Percentiles rank a stretch among this genome's conserved stretches.
Conservation (phyloP, 2,888 invertebrate species). For the Chromoteleia sp. region DNA sequence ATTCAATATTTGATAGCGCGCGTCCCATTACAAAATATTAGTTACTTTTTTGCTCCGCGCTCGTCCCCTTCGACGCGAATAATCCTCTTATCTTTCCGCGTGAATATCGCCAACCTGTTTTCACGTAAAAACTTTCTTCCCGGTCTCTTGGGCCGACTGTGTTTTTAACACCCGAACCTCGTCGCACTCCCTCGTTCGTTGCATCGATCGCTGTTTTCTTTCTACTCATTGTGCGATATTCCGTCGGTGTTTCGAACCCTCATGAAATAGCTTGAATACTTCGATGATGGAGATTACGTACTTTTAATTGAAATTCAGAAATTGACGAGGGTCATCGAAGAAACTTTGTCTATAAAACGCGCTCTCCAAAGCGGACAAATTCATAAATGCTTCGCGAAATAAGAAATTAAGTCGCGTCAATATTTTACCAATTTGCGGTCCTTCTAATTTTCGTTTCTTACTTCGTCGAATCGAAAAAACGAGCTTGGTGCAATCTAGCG, state of each 20-base stretch:
- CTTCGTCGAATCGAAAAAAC: background rate
- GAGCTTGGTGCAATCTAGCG: too few relatives aligned
- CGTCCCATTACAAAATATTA: conserved; percentile 16
- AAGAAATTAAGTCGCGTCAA: conserved; percentile 21
- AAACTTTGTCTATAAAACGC: conserved; percentile 48
- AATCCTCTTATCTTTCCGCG: conserved; percentile 29
- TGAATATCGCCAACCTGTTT: conserved; percentile 59
- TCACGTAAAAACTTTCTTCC: conserved; percentile 59
- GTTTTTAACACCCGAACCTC: conserved; percentile 61
- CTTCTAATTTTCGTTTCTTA: too few relatives aligned
- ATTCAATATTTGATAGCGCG: conserved; percentile 12
- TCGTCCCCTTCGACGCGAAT: background rate
- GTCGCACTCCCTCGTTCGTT: conserved; percentile 61
- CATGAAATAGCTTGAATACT: conserved; percentile 61
- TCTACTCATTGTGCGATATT: conserved; percentile 55
- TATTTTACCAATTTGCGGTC: conserved; percentile 11
- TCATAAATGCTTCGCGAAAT: conserved; percentile 16
- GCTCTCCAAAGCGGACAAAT: conserved; percentile 6
- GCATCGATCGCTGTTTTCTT: conserved; percentile 67
- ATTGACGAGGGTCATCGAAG: conserved; percentile 47
- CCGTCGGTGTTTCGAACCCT: conserved; percentile 57
- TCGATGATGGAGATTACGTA: conserved; percentile 59
- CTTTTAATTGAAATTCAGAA: conserved; percentile 66
- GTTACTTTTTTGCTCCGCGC: conserved; percentile 7
- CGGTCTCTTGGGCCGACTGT: conserved; percentile 47